Conservation (phyloP, 2,797 vertebrate genomes). For the Crenichthys baileyi region DNA sequence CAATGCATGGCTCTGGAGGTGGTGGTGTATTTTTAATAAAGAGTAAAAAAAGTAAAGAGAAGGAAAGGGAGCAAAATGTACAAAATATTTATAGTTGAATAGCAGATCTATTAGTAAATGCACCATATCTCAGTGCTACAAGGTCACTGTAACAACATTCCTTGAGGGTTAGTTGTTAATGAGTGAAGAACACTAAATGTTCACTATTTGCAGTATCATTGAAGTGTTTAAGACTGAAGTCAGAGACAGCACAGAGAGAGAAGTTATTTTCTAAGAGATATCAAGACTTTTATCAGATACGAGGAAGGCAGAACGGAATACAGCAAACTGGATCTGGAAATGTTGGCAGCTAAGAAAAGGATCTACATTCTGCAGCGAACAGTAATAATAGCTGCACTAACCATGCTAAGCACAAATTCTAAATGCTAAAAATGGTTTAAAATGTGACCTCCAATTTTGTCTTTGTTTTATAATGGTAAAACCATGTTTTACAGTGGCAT, state of each 20-base stretch:
- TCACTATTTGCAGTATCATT: too few species aligned
- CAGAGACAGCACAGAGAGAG: too few species aligned
- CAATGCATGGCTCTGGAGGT: slow-evolving; percentile 4
- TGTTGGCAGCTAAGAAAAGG: not conserved
- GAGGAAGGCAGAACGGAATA: not conserved
- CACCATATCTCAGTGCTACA: not conserved
- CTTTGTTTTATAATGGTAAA: not conserved
- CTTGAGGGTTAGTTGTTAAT: too few species aligned
- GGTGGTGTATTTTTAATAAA: slow-evolving; percentile 10
- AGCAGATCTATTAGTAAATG: not conserved
- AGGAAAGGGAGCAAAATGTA: slow-evolving; percentile 24
- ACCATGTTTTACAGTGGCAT: not conserved
- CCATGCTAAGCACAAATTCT: not conserved
- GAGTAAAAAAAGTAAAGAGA: not conserved
- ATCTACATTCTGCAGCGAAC: too few species aligned
- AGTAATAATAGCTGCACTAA: not conserved
- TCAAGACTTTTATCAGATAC: not conserved
- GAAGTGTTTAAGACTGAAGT: too few species aligned
- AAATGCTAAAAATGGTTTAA: not conserved
- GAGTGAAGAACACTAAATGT: too few species aligned
- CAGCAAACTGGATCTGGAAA: not conserved
- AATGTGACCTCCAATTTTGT: not conserved
- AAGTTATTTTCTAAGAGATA: too few species aligned
- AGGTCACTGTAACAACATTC: not conserved
- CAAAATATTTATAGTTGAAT: slow-evolving; percentile 15